Base-by-base conservation (phyloP, 2,797 vertebrate genomes). In the Pangasius macronema region DNA sequence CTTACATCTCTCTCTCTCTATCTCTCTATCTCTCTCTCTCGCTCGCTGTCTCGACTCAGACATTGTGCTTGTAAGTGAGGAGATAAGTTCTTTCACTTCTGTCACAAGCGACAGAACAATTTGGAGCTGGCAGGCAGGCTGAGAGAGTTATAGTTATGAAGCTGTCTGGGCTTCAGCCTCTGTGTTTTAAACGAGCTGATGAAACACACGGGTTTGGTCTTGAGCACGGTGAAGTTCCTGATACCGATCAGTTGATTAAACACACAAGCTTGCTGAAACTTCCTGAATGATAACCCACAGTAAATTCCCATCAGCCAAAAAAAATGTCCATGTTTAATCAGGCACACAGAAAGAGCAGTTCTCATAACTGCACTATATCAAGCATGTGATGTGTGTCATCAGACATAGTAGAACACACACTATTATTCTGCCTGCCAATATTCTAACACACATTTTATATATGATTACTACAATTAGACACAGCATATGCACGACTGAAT, bases 61-160 rank as follows among this genome's bases (percentile, higher is more conserved):
- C 82, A 80, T 63, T 65, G 82, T 76, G 39, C 83, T 75, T 84
- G 86, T 87, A 87, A 86, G 83, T 67, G 87, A 88, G 86, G 83
- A 89, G 87, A 85, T 90, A 89, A 89, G 89, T 88, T 83, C 91
- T 89, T 86, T 83, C 77, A 76, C 88, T 88, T 88, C 73, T 86
- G 84, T 86, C 84, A 86, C 59, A 77, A 79, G 85, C 87, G 91
- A 91, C 89, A 91, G 91, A 91, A 87, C 87, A 90, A 91, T 91
- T 90, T 91, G 88, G 65, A 77, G 84, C 82, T 86, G 86, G 85
- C 73, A 84, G 86, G 75, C 87, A 86, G 86, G 76, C 63, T 75
- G 84, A 88, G 87, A 91, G 89, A 91, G 87, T 91, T 91, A 91
- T 90, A 89, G 91, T 90, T 88, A 91, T 90, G 85, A 89, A 89